Evolutionary conservation across 1,140 invertebrate genomes (phyloP), one percentile per base, ranked within the genome.

Genomic region (Vanessa tameamea): DNA sequence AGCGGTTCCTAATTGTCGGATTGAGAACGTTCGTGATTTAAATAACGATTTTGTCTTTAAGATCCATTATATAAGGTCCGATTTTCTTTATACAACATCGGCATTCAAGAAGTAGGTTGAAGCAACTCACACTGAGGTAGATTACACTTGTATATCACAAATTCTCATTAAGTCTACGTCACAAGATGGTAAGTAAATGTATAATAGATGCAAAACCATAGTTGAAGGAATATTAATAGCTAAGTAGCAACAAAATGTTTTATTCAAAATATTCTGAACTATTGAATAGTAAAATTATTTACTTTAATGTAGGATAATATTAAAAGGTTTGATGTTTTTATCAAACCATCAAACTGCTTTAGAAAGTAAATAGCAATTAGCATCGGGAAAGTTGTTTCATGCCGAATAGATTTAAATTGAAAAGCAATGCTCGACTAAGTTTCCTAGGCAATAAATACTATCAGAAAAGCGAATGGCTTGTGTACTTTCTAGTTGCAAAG

Each of bases 21-120:
- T 88, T 88, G 84, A 89, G 85, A 87, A 88, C 85, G 82, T 69
- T 75, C 26, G 76, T 73, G 73, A 80, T 75, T 77, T 61, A 79
- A 82, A 78, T 78, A 81, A 82, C 79, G 76, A 86, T 87, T 86
- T 87, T 82, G 87, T 83, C 85, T 86, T 82, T 90, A 87, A 78
- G 57, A 11, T 37, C 68, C 81, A 69, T 76, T 76, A 64, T 70
- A 82, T 91, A 92, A 80, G 82, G 88, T 87, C 69, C 76, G 75
- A 78, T 87, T 87, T 87, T 73, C 77, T 70, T 75, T 85, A 80
- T 68, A 76, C 76, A 64, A 68, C 69, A 43, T 51, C 85, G 86
- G 72, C 88, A 88, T 89, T 89, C 82, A 89, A 87, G 80, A 91
- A 89, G 88, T 90, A 89, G 90, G 90, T 90, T 92, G 89, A 90